Percentiles rank a stretch among this genome's conserved stretches.
Conservation (phyloP, 2,797 vertebrate genomes). For the Thamnophis elegans region DNA sequence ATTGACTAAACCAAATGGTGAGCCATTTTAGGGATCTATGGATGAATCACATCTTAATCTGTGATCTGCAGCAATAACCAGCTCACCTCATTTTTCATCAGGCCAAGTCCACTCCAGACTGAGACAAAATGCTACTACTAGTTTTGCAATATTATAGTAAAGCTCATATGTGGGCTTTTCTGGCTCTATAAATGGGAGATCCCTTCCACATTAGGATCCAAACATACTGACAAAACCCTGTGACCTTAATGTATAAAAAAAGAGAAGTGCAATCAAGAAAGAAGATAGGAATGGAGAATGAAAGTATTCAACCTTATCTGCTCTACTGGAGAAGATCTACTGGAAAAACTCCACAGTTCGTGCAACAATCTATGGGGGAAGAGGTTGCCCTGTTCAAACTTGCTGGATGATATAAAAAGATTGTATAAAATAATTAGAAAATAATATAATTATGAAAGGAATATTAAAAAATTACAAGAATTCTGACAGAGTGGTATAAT, state of each 20-base stretch:
- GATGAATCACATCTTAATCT: not conserved
- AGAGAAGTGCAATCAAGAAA: not conserved
- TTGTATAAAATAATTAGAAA: not conserved
- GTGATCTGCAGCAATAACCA: not conserved
- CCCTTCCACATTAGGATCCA: not conserved
- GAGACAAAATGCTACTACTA: not conserved
- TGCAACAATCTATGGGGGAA: not conserved
- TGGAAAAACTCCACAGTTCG: not conserved
- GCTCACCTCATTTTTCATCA: not conserved
- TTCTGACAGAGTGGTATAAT: not conserved
- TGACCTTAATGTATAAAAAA: not conserved
- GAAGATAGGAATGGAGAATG: not conserved
- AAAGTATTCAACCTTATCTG: not conserved
- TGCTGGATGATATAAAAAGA: not conserved
- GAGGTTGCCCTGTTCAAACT: not conserved
- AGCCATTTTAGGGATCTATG: not conserved
- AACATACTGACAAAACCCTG: not conserved
- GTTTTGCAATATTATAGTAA: not conserved
- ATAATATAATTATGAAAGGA: not conserved
- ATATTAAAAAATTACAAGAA: not conserved
- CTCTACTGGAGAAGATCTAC: not conserved
- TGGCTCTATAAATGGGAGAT: not conserved
- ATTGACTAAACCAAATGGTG: constrained; percentile 14
- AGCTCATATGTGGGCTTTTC: not conserved
- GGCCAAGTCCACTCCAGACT: not conserved